Conservation (phyloP, 2,888 invertebrate species). For the Epinotia brunnichana region DNA sequence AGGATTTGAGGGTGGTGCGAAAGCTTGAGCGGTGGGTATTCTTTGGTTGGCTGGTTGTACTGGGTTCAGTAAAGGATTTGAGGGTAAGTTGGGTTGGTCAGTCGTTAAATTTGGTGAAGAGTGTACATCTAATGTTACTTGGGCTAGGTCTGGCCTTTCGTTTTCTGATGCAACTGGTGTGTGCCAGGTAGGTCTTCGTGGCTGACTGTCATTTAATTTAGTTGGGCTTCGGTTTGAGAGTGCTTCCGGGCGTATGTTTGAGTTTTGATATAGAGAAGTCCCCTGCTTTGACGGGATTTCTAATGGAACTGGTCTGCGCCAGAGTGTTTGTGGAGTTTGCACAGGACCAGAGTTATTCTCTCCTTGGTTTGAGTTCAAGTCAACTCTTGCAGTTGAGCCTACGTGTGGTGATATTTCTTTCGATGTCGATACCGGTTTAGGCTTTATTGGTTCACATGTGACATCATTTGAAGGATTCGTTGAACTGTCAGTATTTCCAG, state of each 20-base stretch:
- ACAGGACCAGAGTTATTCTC: no score
- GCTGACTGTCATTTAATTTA: background rate
- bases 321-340: background rate
- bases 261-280: background rate
- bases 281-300: background rate
- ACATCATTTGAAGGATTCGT: background rate
- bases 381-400: background rate
- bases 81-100: background rate
- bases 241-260: background rate
- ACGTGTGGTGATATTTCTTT: background rate
- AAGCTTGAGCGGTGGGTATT: background rate
- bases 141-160: background rate
- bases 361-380: background rate
- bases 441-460: background rate
- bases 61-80: background rate
- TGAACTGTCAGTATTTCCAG: background rate
- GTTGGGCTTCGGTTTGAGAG: background rate
- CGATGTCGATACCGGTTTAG: background rate
- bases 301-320: background rate
- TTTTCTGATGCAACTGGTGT: constrained; percentile 1
- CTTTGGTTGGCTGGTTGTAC: background rate
- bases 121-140: background rate
- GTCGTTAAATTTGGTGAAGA: background rate
- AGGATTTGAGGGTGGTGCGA: no score
- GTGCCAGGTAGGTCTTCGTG: background rate